Base-by-base conservation (phyloP, 2,888 invertebrate species). In the Caenorhabditis sulstoni region DNA sequence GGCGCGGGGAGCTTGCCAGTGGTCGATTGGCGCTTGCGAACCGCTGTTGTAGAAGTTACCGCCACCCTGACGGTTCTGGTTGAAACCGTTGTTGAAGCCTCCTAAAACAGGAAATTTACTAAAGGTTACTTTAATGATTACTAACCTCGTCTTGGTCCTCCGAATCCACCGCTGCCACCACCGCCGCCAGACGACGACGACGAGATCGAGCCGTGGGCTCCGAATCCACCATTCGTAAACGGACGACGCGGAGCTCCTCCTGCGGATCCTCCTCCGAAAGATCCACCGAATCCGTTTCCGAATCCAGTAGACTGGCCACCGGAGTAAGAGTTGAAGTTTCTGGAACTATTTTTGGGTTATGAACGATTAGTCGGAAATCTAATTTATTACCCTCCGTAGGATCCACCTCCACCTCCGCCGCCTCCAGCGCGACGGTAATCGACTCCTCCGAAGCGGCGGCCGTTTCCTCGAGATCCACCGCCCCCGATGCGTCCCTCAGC, bases 401-500 rank as follows among this genome's bases (percentile, higher is more conserved):
- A 45, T 52, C 74, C 73, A n/a, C 67, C 53, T 11, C 75, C 71
- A n/a, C 49, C 41, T 14, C 70, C 71, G 9, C 67, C 53, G 5
- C 71, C 66, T n/a, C 49, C 41, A 14, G 66, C 71, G 55, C 77
- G 66, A 49, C 81, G 77, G 37, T 78, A 68, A 49, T 79, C 79
- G 12, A 61, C 65, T 16, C 49, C 81, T 23, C 82, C 81, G 50
- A 77, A 70, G 12, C 79, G 67, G 18, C 74, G 62, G 16, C 68
- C 68, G 45, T 61, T 61, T 47, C 67, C 66, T 12, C 81, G 65
- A 9, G 49, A n/a, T 20, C 64, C 50, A n/a, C n/a, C n/a, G 14
- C 20, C 37, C 14, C 49, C 49, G 22, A 73, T 41, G 35, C 80
- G 55, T 18, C 83, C 82, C 50, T 84, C 83, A 11, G 83, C 66